These are phyloP conservation scores for Baccha elongata DNA, from an alignment of 2,888 invertebrate species.

Conservation along the genomic window DNA sequence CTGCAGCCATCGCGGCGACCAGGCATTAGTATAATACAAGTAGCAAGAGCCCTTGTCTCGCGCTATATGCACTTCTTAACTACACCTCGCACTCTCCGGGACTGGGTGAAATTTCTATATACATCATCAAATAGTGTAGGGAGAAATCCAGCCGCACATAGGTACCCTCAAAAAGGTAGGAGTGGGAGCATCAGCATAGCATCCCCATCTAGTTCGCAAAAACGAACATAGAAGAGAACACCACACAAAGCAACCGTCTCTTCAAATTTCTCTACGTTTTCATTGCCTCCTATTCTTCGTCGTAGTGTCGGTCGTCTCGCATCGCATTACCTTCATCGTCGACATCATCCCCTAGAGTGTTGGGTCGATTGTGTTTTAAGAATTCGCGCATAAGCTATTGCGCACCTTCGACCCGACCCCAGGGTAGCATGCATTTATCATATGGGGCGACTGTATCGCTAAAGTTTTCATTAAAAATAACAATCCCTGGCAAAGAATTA, in stretches of 20 bases:
- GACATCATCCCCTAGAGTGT: slow-evolving; percentile 23
- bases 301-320: slow-evolving; percentile 14
- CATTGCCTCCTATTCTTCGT: slow-evolving; percentile 26
- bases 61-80: slow-evolving; percentile 55
- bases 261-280: slow-evolving; percentile 55
- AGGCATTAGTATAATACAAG: slow-evolving; percentile 17
- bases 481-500: slow-evolving; percentile 33
- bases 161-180: slow-evolving; percentile 25
- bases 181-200: slow-evolving; percentile 30
- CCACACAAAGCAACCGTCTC: slow-evolving; percentile 65
- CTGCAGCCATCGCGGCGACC: slow-evolving; percentile 55
- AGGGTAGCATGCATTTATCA: slow-evolving; percentile 64
- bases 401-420: slow-evolving; percentile 75
- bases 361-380: slow-evolving; percentile 64
- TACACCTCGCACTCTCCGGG: slow-evolving; percentile 36
- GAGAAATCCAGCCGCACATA: slow-evolving; percentile 30
- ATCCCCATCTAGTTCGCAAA: slow-evolving; percentile 1
- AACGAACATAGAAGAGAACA: slow-evolving; percentile 57
- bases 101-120: slow-evolving; percentile 31
- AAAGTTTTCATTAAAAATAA: slow-evolving; percentile 42
- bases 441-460: slow-evolving; percentile 28
- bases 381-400: slow-evolving; percentile 78
- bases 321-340: slow-evolving; percentile 3
- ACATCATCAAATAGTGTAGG: slow-evolving; percentile 34
- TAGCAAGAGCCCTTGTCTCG: slow-evolving; percentile 28